Conservation (phyloP, 2,113 vertebrate genomes). For the Nycticryphes semicollaris region DNA sequence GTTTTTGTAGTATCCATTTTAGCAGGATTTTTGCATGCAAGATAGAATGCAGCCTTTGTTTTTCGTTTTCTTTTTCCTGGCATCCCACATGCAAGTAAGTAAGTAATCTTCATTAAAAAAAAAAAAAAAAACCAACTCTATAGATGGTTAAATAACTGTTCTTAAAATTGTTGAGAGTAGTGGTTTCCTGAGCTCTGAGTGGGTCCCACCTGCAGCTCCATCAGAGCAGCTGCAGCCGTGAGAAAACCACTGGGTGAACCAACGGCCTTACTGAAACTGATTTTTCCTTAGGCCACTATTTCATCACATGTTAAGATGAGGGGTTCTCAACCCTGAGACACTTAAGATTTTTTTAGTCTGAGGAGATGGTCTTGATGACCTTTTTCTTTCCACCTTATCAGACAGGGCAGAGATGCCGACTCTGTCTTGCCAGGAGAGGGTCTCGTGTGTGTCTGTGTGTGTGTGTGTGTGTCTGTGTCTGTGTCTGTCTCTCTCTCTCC, state of each 20-base stretch:
- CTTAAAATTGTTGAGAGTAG: not conserved
- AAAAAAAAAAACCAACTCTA: not conserved
- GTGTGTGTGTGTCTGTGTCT: not conserved
- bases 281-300: not conserved
- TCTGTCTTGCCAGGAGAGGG: constrained; percentile 30
- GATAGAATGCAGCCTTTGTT: constrained; percentile 69
- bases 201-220: not conserved
- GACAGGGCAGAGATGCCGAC: not conserved
- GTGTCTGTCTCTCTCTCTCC: constrained; percentile 52
- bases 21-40: constrained; percentile 79
- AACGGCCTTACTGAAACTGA: not conserved
- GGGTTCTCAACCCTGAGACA: not conserved
- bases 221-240: not conserved
- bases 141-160: constrained; percentile 24
- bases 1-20: constrained; percentile 25
- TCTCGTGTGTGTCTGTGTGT: not conserved
- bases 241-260: not conserved
- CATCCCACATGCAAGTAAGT: constrained; percentile 77
- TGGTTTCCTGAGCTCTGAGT: not conserved
- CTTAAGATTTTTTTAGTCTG: not conserved
- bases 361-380: constrained; percentile 38
- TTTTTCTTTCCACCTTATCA: constrained; percentile 63
- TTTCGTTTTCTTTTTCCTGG: constrained; percentile 75
- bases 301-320: not conserved
- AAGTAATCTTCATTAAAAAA: constrained; percentile 63